Evolutionary conservation across 2,113 vertebrate species (phyloP).

Genomic region (Heliornis fulica): DNA sequence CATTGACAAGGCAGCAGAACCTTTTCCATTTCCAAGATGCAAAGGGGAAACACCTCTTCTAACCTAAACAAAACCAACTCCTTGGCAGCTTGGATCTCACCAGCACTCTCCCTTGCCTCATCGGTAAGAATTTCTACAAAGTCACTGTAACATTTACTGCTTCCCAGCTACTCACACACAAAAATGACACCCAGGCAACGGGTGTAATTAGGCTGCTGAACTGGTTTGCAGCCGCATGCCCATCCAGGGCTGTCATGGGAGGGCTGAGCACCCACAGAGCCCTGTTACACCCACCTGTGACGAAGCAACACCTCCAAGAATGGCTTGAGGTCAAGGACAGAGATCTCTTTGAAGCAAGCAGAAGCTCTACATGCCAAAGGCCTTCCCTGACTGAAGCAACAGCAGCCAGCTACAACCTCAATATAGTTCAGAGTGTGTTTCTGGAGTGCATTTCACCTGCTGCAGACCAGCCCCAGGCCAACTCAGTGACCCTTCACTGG

Average conservation of each 20-base stretch:
- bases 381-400: rapidly evolving
- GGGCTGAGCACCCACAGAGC: too few relatives aligned
- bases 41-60: not conserved
- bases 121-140: rapidly evolving
- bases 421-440: not conserved
- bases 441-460: rapidly evolving
- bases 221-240: not conserved
- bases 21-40: not conserved
- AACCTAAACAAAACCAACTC: not conserved
- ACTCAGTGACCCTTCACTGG: rapidly evolving
- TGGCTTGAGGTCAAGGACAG: not conserved
- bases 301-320: not conserved
- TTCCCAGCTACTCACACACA: not conserved
- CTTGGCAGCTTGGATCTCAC: not conserved
- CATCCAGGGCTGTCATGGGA: not conserved
- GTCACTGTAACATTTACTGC: not conserved
- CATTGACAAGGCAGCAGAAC: not conserved
- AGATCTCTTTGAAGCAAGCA: not conserved
- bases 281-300: not conserved
- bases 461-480: not conserved
- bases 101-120: not conserved
- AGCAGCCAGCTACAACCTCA: not conserved
- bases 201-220: not conserved
- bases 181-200: not conserved
- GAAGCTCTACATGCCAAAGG: not conserved